phyloP scores from a whole-genome alignment of 2,888 invertebrate species.

The Apamea monoglypha region DNA sequence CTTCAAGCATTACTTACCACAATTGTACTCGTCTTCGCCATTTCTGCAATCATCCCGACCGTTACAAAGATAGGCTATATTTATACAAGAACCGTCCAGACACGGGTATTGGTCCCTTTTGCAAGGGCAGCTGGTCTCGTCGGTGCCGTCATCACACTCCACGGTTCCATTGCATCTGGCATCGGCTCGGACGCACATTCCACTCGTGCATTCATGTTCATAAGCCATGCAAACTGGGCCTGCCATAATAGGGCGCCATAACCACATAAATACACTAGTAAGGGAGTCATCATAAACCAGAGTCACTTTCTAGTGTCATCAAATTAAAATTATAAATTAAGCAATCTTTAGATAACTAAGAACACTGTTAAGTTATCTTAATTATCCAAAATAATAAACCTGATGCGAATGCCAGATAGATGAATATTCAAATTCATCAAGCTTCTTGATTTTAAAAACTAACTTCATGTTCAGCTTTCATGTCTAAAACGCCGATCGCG shows the following conservation, averaged over 20 bases:
- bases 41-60: slow-evolving; percentile 90
- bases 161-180: slow-evolving; percentile 88
- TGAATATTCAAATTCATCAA: neutral
- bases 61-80: slow-evolving; percentile 92
- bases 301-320: slow-evolving; percentile 59
- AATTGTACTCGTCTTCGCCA: slow-evolving; percentile 91
- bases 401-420: slow-evolving; percentile 26
- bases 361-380: slow-evolving; percentile 16
- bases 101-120: slow-evolving; percentile 90
- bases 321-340: slow-evolving; percentile 43
- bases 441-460: neutral
- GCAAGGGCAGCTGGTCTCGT: slow-evolving; percentile 84
- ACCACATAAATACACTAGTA: slow-evolving; percentile 76
- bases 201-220: slow-evolving; percentile 92
- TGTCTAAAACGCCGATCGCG: slow-evolving; percentile 1
- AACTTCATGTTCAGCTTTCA: neutral
- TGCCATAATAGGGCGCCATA: slow-evolving; percentile 85
- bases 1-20: slow-evolving; percentile 80
- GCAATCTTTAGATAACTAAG: slow-evolving; percentile 35
- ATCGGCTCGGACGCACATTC: slow-evolving; percentile 90
- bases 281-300: slow-evolving; percentile 52
- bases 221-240: slow-evolving; percentile 89
- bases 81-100: slow-evolving; percentile 92
- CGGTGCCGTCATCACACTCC: slow-evolving; percentile 89
- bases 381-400: slow-evolving; percentile 38